phyloP scores from a whole-genome alignment of 2,797 vertebrate genomes.

The Rallus crepitans region DNA sequence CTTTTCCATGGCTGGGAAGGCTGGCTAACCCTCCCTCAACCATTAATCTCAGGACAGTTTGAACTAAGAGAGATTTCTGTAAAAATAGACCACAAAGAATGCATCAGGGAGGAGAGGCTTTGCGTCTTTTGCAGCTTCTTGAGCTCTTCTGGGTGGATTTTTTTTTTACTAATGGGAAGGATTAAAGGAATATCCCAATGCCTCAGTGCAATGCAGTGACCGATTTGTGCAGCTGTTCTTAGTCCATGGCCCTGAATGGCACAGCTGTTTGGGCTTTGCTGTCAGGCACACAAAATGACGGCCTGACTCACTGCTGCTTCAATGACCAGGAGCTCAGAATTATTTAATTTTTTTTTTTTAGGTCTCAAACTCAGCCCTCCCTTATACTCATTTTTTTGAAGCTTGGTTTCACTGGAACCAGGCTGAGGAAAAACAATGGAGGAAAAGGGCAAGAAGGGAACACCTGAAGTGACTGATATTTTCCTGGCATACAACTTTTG shows the following conservation, averaged over 20 bases:
- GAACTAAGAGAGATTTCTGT: constrained; percentile 13
- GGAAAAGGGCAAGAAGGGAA: not conserved
- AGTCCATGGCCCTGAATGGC: not conserved
- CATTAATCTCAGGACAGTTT: constrained; percentile 43
- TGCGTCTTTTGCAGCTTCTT: constrained; percentile 40
- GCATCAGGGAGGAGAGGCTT: not conserved
- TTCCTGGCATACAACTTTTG: not conserved
- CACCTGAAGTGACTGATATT: not conserved
- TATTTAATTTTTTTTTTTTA: not conserved
- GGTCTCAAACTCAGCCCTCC: not conserved
- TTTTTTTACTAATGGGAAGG: constrained; percentile 20
- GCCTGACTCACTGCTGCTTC: not conserved
- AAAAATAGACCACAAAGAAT: constrained; percentile 53
- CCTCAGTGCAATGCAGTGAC: not conserved
- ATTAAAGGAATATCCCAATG: constrained; percentile 8
- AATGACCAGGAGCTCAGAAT: not conserved
- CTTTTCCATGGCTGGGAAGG: not conserved
- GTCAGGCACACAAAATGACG: not conserved
- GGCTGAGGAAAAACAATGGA: not conserved
- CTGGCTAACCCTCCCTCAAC: constrained; percentile 18
- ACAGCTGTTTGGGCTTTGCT: not conserved
- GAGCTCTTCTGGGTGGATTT: constrained; percentile 12
- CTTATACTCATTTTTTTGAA: not conserved
- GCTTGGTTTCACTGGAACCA: not conserved
- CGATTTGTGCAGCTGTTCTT: not conserved